A percentile compares a stretch with the other conserved stretches of the same genome.
These are phyloP conservation scores for Aphidius gifuensis DNA, from an alignment of 1,140 invertebrate genomes.

Conservation along the genomic window DNA sequence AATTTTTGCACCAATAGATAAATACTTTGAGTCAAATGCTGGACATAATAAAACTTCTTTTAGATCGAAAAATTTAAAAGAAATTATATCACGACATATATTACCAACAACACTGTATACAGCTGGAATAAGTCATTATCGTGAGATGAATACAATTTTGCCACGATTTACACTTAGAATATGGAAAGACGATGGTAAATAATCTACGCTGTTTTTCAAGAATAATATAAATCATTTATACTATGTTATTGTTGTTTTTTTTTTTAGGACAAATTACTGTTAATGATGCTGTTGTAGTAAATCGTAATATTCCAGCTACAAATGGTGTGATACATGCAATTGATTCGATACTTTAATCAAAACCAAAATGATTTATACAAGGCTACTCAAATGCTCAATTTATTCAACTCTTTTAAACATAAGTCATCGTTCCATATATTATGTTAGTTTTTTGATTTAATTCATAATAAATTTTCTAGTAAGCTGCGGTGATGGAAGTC, in stretches of 20 bases:
- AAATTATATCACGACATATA: slow-evolving; percentile 75
- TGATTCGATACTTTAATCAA: slow-evolving; percentile 66
- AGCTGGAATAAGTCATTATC: slow-evolving; percentile 81
- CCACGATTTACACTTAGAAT: slow-evolving; percentile 57
- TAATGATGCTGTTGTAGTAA: slow-evolving; percentile 72
- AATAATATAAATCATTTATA: background rate
- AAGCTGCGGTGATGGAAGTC: too few species aligned
- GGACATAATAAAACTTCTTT: slow-evolving; percentile 13
- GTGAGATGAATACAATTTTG: slow-evolving; percentile 72
- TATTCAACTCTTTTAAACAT: too few species aligned
- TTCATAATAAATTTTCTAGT: too few species aligned
- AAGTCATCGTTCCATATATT: too few species aligned
- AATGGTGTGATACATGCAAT: slow-evolving; percentile 87
- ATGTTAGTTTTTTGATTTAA: too few species aligned
- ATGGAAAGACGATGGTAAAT: slow-evolving; percentile 73
- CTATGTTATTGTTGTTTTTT: slow-evolving; percentile 26
- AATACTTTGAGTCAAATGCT: slow-evolving; percentile 62
- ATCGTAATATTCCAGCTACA: slow-evolving; percentile 79
- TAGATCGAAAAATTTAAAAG: slow-evolving; percentile 62
- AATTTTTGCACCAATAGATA: slow-evolving; percentile 79
- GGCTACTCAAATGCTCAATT: too few species aligned
- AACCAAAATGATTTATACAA: background rate
- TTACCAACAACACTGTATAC: slow-evolving; percentile 75
- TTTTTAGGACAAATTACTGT: slow-evolving; percentile 75
- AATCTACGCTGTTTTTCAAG: background rate